These are phyloP conservation scores for Polydrusus tereticollis DNA, from an alignment of 2,888 invertebrate species.

Conservation along the genomic window DNA sequence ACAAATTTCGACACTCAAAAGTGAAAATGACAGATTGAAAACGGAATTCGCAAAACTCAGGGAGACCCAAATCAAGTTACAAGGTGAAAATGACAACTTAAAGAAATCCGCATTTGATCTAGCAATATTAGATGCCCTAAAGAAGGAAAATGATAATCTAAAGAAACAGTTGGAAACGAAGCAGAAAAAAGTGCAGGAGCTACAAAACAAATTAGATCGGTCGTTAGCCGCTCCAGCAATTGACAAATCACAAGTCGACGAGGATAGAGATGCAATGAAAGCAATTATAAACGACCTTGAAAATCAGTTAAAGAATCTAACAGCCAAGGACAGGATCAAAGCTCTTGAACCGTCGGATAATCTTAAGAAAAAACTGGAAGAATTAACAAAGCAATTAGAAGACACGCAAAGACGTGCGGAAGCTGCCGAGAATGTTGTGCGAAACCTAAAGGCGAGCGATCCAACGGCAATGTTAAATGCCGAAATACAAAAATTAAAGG, in stretches of 20 bases:
- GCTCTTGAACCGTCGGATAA: slow-evolving; percentile 47
- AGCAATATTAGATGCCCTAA: slow-evolving; percentile 49
- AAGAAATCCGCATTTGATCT: slow-evolving; percentile 39
- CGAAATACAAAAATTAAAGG: slow-evolving; percentile 52
- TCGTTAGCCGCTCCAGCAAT: slow-evolving; percentile 39
- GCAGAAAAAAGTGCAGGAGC: slow-evolving; percentile 53
- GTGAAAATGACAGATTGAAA: slow-evolving; percentile 49
- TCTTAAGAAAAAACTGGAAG: slow-evolving; percentile 52
- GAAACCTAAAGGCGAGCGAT: slow-evolving; percentile 53
- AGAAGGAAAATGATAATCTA: slow-evolving; percentile 56
- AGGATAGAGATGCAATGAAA: slow-evolving; percentile 58
- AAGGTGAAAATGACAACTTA: slow-evolving; percentile 29
- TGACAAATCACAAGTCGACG: slow-evolving; percentile 48
- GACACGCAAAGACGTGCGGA: slow-evolving; percentile 54
- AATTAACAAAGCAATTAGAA: slow-evolving; percentile 55
- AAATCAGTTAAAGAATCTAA: slow-evolving; percentile 53
- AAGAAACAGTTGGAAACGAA: slow-evolving; percentile 55
- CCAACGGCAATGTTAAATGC: slow-evolving; percentile 53
- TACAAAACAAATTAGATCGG: slow-evolving; percentile 55
- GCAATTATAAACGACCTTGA: slow-evolving; percentile 58
- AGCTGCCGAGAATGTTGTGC: slow-evolving; percentile 53
- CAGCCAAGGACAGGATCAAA: slow-evolving; percentile 41
- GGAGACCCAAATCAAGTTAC: slow-evolving; percentile 29
- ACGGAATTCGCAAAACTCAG: slow-evolving; percentile 18
- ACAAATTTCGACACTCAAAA: slow-evolving; percentile 21